A percentile compares a stretch with the other conserved stretches of the same genome.
phyloP scores from a whole-genome alignment of 2,797 vertebrate species.

The Rhabdomys pumilio region DNA sequence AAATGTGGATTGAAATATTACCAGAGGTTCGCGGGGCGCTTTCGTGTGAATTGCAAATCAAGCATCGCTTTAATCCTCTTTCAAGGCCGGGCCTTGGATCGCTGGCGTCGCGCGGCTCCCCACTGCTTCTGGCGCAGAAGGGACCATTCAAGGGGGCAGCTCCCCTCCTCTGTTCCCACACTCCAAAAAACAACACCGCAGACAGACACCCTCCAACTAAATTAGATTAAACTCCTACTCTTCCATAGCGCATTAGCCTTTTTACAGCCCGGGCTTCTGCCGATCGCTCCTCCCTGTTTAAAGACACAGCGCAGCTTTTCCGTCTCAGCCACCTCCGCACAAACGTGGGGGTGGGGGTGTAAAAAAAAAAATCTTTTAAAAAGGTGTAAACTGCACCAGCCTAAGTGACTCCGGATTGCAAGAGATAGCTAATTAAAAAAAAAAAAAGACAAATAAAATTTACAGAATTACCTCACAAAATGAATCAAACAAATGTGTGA shows the following conservation, averaged over 20 bases:
- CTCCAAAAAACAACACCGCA: constrained; percentile 93
- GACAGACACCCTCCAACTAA: constrained; percentile 96
- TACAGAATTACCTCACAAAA: not conserved
- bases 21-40: constrained; percentile 95
- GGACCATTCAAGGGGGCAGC: constrained; percentile 94
- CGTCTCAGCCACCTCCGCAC: not conserved
- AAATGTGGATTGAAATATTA: constrained; percentile 95
- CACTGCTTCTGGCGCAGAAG: constrained; percentile 97
- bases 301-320: constrained; percentile 88
- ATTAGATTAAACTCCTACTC: constrained; percentile 99
- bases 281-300: constrained; percentile 87
- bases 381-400: not conserved
- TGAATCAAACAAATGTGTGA: not conserved
- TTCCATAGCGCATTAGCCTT: constrained; percentile 95
- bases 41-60: constrained; percentile 99
- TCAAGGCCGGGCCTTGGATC: constrained; percentile 97
- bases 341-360: not conserved
- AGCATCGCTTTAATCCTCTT: constrained; percentile 98
- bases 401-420: not conserved
- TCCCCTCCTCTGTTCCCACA: constrained; percentile 98
- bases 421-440: not conserved
- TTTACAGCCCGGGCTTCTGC: constrained; percentile 95
- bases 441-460: not conserved
- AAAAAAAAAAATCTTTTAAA: not conserved
- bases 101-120: constrained; percentile 95